phyloP scores from a whole-genome alignment of 2,888 invertebrate genomes.

The Trisateles emortualis region DNA sequence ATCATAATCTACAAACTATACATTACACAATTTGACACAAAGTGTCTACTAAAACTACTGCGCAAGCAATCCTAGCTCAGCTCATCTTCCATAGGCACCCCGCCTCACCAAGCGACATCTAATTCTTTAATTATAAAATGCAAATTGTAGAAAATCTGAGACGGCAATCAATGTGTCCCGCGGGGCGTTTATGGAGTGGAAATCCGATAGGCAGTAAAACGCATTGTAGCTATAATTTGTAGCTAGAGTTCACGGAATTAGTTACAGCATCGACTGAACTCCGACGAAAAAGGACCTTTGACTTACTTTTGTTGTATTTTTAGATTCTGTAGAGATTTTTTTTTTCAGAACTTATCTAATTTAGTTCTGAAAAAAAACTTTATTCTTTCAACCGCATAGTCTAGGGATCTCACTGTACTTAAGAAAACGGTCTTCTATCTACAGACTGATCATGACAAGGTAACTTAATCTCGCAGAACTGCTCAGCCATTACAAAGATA shows the following conservation, averaged over 20 bases:
- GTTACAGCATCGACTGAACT: slow-evolving; percentile 24
- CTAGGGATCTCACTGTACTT: too few species aligned
- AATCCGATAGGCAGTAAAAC: slow-evolving; percentile 74
- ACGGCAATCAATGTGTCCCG: slow-evolving; percentile 73
- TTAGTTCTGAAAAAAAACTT: too few species aligned
- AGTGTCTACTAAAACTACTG: too few species aligned
- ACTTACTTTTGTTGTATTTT: neutral
- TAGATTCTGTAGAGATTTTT: too few species aligned
- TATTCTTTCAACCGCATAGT: too few species aligned
- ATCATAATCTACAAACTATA: too few species aligned
- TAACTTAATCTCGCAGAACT: too few species aligned
- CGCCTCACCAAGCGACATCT: slow-evolving; percentile 45
- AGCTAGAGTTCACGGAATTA: slow-evolving; percentile 55
- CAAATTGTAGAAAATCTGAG: slow-evolving; percentile 68
- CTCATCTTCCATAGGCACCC: slow-evolving; percentile 4
- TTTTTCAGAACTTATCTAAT: too few species aligned
- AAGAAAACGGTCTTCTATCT: too few species aligned
- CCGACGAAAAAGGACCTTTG: neutral
- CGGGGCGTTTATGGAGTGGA: slow-evolving; percentile 79
- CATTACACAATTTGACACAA: too few species aligned
- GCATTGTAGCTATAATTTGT: slow-evolving; percentile 34
- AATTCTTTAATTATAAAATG: slow-evolving; percentile 86
- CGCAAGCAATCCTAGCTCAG: neutral
- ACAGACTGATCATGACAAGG: too few species aligned
- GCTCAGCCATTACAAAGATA: too few species aligned